These are phyloP conservation scores for Drosophila parthenogenetica DNA, from an alignment of 2,888 invertebrate species.

Conservation along the genomic window DNA sequence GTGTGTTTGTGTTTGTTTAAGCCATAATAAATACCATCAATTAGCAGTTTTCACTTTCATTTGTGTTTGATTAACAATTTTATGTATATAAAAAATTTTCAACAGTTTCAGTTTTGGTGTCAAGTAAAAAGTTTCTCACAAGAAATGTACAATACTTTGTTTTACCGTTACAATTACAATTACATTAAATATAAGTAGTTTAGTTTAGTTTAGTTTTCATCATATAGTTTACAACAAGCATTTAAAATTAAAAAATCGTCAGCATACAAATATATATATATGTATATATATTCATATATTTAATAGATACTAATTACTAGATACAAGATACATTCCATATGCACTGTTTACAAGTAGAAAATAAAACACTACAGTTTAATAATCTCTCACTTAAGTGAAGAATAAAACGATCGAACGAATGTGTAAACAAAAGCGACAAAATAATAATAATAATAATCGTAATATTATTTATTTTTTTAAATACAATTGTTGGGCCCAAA, in stretches of 20 bases:
- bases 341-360: neutral
- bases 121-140: constrained; percentile 78
- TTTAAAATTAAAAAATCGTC: constrained; percentile 36
- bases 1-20: constrained; percentile 31
- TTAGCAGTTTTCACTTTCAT: constrained; percentile 66
- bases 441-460: constrained; percentile 32
- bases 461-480: constrained; percentile 25
- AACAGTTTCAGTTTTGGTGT: constrained; percentile 79
- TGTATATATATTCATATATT: constrained; percentile 8
- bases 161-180: constrained; percentile 58
- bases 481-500: constrained; percentile 35
- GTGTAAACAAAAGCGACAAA: constrained; percentile 37
- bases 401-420: constrained; percentile 38
- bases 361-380: constrained; percentile 56
- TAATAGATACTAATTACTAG: constrained; percentile 5
- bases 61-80: constrained; percentile 65
- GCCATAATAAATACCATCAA: constrained; percentile 76
- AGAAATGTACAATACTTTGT: constrained; percentile 77
- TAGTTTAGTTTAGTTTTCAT: constrained; percentile 9
- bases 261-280: constrained; percentile 12
- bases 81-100: constrained; percentile 74
- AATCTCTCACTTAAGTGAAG: constrained; percentile 76
- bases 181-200: constrained; percentile 32
- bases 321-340: constrained; percentile 19
- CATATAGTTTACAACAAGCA: constrained; percentile 63